phyloP scores from a whole-genome alignment of 2,888 invertebrate genomes.

The Pegoplata infirma region DNA sequence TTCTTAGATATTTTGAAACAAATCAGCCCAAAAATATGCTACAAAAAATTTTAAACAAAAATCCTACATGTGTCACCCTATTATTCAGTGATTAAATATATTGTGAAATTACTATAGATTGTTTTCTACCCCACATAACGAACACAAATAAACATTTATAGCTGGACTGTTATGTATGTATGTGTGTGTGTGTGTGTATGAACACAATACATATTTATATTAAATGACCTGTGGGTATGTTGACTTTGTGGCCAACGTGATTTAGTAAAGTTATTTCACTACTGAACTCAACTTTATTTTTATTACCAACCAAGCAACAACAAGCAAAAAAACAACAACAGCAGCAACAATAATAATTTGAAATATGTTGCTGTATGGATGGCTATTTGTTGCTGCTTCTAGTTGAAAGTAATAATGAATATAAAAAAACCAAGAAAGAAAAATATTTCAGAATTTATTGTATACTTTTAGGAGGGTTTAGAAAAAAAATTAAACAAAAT shows the following conservation, averaged over 20 bases:
- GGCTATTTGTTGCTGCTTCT: background rate
- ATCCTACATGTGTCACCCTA: background rate
- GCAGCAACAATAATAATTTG: background rate
- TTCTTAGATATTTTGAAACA: too few relatives aligned
- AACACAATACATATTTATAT: too few relatives aligned
- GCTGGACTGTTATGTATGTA: background rate
- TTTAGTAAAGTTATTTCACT: background rate
- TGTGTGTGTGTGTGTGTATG: too few relatives aligned
- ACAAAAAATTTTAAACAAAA: too few relatives aligned
- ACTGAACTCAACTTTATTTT: background rate
- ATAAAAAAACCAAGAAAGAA: background rate
- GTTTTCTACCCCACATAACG: background rate
- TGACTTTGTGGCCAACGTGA: constrained; percentile 18
- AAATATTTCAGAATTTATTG: background rate
- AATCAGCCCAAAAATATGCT: too few relatives aligned
- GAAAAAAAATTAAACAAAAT: background rate
- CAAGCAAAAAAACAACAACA: background rate
- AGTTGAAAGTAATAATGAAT: background rate
- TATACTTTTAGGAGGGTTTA: background rate
- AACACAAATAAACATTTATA: background rate
- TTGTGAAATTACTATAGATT: background rate
- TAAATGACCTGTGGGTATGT: constrained; percentile 13
- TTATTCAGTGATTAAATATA: background rate
- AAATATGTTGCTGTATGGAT: background rate
- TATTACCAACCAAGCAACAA: background rate